Conservation (phyloP, 2,113 vertebrate species). For the Ploceus nigricollis region DNA sequence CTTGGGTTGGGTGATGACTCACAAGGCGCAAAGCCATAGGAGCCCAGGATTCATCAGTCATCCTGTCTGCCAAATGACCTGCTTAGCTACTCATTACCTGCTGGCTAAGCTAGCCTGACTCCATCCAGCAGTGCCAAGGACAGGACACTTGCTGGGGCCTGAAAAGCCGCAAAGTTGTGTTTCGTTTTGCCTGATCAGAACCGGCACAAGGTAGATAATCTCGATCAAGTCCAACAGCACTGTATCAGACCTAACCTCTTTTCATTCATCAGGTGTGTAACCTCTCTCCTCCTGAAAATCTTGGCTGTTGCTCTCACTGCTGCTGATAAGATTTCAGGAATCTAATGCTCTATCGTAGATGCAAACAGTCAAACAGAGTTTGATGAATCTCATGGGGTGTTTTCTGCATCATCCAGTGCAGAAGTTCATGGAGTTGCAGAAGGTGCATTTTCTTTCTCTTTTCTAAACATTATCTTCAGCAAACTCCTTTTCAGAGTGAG, state of each 20-base stretch:
- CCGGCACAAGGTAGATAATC: not conserved
- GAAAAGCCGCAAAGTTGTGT: not conserved
- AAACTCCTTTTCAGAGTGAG: not conserved
- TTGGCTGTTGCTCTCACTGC: not conserved
- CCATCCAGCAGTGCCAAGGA: not conserved
- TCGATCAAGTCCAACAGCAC: not conserved
- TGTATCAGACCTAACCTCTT: not conserved
- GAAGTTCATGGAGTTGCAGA: not conserved
- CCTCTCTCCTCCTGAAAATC: not conserved
- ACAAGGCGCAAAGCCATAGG: not conserved
- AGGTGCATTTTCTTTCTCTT: not conserved
- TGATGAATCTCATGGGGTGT: not conserved
- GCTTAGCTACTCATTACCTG: slow-evolving; percentile 16
- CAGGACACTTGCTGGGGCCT: not conserved
- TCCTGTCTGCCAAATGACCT: slow-evolving; percentile 2
- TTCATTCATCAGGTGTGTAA: not conserved
- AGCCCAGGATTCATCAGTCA: not conserved
- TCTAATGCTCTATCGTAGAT: not conserved
- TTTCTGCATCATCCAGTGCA: not conserved
- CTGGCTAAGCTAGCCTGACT: slow-evolving; percentile 6
- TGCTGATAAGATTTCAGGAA: not conserved
- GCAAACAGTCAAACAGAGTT: not conserved
- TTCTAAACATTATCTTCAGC: not conserved
- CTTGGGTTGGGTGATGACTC: not conserved
- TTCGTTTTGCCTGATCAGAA: not conserved